Percentiles rank a stretch among this genome's conserved stretches.
These are phyloP conservation scores for Cremastobaeus sp. DNA, from an alignment of 2,888 invertebrate genomes.

Conservation along the genomic window DNA sequence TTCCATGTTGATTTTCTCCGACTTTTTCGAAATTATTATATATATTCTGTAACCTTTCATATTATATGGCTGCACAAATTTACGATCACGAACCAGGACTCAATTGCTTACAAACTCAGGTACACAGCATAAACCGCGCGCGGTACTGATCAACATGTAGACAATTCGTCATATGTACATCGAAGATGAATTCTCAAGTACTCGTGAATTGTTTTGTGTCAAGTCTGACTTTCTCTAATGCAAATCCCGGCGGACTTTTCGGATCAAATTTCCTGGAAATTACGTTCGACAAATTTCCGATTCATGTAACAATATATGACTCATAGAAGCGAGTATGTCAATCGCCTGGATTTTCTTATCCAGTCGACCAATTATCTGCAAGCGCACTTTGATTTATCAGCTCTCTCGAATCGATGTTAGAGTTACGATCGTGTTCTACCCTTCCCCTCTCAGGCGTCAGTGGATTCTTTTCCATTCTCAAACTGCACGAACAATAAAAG, in stretches of 20 bases:
- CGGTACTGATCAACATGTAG: conserved; percentile 13
- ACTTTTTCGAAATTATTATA: too few relatives aligned
- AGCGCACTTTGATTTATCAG: conserved; percentile 64
- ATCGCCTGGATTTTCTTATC: conserved; percentile 47
- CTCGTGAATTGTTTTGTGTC: conserved; percentile 11
- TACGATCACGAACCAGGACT: too few relatives aligned
- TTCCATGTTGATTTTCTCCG: too few relatives aligned
- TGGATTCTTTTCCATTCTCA: conserved; percentile 32
- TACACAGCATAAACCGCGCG: conserved; percentile 3
- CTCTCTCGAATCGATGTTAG: conserved; percentile 47
- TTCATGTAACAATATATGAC: conserved; percentile 39
- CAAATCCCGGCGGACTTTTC: conserved; percentile 22
- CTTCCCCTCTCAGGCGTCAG: conserved; percentile 27
- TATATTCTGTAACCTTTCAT: too few relatives aligned
- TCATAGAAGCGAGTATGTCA: conserved; percentile 51
- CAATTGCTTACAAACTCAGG: conserved; percentile 3
- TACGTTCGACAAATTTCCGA: conserved; percentile 25
- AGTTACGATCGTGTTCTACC: conserved; percentile 39
- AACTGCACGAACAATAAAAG: conserved; percentile 52
- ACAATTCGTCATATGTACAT: conserved; percentile 33
- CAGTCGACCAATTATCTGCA: conserved; percentile 65
- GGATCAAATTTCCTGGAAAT: conserved; percentile 39
- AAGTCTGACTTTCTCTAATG: conserved; percentile 27
- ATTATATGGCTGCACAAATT: too few relatives aligned
- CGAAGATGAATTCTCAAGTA: conserved; percentile 7